These are phyloP conservation scores for Euthynnus affinis DNA, from an alignment of 2,797 vertebrate species.

Conservation along the genomic window DNA sequence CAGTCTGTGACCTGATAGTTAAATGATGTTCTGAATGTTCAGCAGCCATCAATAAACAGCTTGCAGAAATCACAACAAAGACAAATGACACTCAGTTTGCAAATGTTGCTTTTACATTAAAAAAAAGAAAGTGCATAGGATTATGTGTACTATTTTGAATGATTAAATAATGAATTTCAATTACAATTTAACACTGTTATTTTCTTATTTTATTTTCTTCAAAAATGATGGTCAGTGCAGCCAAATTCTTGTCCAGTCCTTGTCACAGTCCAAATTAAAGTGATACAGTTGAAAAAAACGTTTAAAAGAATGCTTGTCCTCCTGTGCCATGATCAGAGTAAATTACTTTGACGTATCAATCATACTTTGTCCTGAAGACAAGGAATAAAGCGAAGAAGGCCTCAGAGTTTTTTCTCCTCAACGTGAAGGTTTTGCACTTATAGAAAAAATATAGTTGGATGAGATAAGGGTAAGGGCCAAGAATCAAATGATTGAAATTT, in stretches of 20 bases:
- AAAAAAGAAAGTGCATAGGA: background rate
- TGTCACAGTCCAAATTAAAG: background rate
- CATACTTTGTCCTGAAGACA: constrained; percentile 39
- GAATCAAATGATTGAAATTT: constrained; percentile 78
- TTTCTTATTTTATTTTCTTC: too few species aligned
- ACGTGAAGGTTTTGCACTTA: constrained; percentile 60
- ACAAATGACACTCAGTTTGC: constrained; percentile 25
- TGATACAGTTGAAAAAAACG: background rate
- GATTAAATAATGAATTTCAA: background rate
- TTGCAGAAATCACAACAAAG: constrained; percentile 18
- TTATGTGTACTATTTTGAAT: background rate
- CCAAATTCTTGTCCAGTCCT: constrained; percentile 5
- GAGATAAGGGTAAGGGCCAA: constrained; percentile 55
- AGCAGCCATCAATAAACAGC: constrained; percentile 8
- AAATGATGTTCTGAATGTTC: constrained; percentile 23
- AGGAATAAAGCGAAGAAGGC: constrained; percentile 35
- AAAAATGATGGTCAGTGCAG: too few species aligned
- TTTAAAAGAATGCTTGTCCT: background rate
- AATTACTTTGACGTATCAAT: constrained; percentile 63
- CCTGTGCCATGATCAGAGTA: constrained; percentile 46
- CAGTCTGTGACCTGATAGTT: constrained; percentile 34
- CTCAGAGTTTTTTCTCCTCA: constrained; percentile 61
- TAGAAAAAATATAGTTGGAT: constrained; percentile 53
- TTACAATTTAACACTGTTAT: background rate
- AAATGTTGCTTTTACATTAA: background rate